Percentiles rank a stretch among this genome's conserved stretches.
Conservation (phyloP, 2,797 vertebrate species). For the Coracias cyanogaster region DNA sequence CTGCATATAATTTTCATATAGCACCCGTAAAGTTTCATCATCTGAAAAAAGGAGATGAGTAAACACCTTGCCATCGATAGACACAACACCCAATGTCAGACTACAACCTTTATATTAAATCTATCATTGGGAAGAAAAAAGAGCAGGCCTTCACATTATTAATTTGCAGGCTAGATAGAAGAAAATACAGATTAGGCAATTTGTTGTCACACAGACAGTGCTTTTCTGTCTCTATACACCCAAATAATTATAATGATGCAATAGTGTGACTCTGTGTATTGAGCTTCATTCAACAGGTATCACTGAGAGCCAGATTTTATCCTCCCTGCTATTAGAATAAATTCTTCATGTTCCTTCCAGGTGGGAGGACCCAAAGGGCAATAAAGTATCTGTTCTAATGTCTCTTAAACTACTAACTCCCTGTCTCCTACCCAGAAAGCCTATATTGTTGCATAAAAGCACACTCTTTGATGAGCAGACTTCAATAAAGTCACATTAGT, state of each 20-base stretch:
- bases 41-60: background rate
- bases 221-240: background rate
- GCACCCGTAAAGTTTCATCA: background rate
- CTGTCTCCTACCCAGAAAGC: background rate
- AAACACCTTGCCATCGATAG: background rate
- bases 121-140: background rate
- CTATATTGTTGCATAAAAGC: background rate
- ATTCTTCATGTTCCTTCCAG: background rate
- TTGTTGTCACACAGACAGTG: background rate
- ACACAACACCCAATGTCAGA: background rate
- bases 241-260: background rate
- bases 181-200: background rate
- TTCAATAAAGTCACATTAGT: background rate
- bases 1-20: background rate
- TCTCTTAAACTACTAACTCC: background rate
- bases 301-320: background rate
- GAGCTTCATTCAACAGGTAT: background rate
- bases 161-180: background rate
- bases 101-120: background rate
- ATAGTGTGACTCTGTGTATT: background rate
- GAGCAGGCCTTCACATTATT: background rate
- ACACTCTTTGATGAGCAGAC: background rate
- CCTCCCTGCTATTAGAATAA: background rate
- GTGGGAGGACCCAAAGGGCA: background rate
- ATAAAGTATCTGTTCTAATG: background rate